These are phyloP conservation scores for Caenorhabditis panamensis DNA, from an alignment of 2,888 invertebrate species.

Conservation along the genomic window DNA sequence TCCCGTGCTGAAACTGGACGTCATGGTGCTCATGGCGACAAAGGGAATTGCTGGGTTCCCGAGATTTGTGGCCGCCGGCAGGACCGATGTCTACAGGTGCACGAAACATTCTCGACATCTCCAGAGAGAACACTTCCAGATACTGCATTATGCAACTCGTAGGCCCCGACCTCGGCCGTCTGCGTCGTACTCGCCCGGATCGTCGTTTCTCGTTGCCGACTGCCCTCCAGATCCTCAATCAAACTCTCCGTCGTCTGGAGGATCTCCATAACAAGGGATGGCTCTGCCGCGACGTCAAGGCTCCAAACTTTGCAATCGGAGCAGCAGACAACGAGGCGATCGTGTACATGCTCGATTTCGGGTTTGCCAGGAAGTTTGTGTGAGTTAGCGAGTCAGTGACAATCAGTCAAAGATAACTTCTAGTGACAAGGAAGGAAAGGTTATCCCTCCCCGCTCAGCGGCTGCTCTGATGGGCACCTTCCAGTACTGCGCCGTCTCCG, in stretches of 20 bases:
- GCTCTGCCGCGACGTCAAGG: slow-evolving; percentile 76
- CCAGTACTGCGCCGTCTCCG: slow-evolving; percentile 72
- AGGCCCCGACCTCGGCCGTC: slow-evolving; percentile 73
- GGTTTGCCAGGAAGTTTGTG: slow-evolving; percentile 75
- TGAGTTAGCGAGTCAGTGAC: slow-evolving; percentile 45
- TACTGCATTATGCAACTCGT: slow-evolving; percentile 77
- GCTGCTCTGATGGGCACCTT: slow-evolving; percentile 77
- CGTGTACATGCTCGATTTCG: slow-evolving; percentile 78
- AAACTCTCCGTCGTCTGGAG: slow-evolving; percentile 73
- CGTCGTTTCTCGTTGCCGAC: slow-evolving; percentile 73
- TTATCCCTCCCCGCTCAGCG: slow-evolving; percentile 72
- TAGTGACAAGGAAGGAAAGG: slow-evolving; percentile 72
- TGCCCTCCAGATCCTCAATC: slow-evolving; percentile 69
- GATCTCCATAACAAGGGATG: slow-evolving; percentile 73
- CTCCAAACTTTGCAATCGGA: slow-evolving; percentile 78
- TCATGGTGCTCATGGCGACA: slow-evolving; percentile 71
- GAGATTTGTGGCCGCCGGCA: slow-evolving; percentile 69
- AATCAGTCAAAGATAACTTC: slow-evolving; percentile 13
- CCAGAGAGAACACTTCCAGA: slow-evolving; percentile 43
- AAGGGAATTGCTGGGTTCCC: slow-evolving; percentile 72
- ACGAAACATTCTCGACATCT: no score
- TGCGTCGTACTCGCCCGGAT: slow-evolving; percentile 71
- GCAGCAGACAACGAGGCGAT: slow-evolving; percentile 60
- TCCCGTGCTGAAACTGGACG: slow-evolving; percentile 75
- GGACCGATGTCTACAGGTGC: slow-evolving; percentile 68